A percentile compares a stretch with the other conserved stretches of the same genome.
phyloP scores from a whole-genome alignment of 1,140 invertebrate genomes.

The Drosophila rufa region DNA sequence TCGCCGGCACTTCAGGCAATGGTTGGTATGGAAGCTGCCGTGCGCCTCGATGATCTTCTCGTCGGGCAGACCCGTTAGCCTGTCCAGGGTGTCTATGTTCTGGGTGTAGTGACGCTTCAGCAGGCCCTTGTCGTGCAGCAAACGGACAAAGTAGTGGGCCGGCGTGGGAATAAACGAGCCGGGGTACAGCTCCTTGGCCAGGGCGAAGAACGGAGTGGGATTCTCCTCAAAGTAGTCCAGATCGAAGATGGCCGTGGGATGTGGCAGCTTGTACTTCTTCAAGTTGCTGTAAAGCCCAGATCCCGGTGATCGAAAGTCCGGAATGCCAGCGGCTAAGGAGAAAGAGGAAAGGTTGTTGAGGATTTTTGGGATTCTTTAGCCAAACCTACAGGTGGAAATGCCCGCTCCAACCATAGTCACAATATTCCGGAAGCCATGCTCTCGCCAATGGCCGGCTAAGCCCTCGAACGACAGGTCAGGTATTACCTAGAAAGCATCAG shows the following conservation, averaged over 20 bases:
- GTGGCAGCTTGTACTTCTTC: constrained; percentile 95
- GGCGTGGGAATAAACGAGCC: constrained; percentile 92
- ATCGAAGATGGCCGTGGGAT: constrained; percentile 98
- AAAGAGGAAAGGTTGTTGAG: constrained; percentile 63
- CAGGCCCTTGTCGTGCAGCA: constrained; percentile 92
- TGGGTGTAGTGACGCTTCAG: constrained; percentile 95
- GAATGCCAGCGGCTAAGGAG: constrained; percentile 95
- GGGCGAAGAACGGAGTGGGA: constrained; percentile 93
- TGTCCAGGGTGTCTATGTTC: constrained; percentile 97
- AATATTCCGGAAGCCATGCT: constrained; percentile 92
- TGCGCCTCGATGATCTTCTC: constrained; percentile 97
- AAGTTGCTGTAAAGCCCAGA: constrained; percentile 97
- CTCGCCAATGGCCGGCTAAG: constrained; percentile 90
- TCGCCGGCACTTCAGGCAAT: constrained; percentile 92
- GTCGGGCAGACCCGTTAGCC: constrained; percentile 93
- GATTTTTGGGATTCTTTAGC: neutral
- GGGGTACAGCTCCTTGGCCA: constrained; percentile 95
- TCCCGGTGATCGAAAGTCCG: constrained; percentile 96
- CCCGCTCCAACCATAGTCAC: constrained; percentile 97
- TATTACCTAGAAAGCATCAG: constrained; percentile 84
- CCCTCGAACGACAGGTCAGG: constrained; percentile 88
- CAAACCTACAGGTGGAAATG: constrained; percentile 94
- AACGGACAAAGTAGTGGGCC: constrained; percentile 93
- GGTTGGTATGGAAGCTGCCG: constrained; percentile 95
- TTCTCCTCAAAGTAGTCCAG: constrained; percentile 92